Percentiles rank a stretch among this genome's conserved stretches.
Evolutionary conservation across 1,140 invertebrate species (phyloP).

Genomic region (Lutraria rhynchaena): DNA sequence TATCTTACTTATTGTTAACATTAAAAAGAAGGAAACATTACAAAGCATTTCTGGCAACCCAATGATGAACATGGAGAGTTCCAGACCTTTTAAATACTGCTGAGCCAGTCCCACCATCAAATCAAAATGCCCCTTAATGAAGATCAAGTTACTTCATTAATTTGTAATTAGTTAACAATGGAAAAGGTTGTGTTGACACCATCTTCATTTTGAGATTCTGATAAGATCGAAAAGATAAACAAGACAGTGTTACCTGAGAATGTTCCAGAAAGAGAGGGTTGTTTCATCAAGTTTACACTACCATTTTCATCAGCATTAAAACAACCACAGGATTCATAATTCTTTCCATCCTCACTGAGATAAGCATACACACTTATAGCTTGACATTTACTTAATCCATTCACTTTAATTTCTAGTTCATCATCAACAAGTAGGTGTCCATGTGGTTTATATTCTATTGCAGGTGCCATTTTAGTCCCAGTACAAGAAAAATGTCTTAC

Average conservation of each 20-base stretch:
- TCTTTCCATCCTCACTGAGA: slow-evolving; percentile 45
- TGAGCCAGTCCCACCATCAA: too few relatives aligned
- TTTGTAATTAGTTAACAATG: not conserved
- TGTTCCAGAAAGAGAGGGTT: slow-evolving; percentile 53
- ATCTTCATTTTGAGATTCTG: not conserved
- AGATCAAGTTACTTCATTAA: not conserved
- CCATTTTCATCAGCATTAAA: slow-evolving; percentile 54
- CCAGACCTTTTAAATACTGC: too few relatives aligned
- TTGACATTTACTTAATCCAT: slow-evolving; percentile 39
- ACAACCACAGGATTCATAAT: slow-evolving; percentile 47
- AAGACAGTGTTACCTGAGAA: slow-evolving; percentile 45
- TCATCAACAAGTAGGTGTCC: slow-evolving; percentile 51
- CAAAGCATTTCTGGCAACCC: too few relatives aligned
- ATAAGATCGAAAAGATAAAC: not conserved
- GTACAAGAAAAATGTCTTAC: too few relatives aligned
- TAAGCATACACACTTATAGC: slow-evolving; percentile 50
- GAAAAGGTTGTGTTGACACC: not conserved
- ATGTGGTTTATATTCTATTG: slow-evolving; percentile 4
- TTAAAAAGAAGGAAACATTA: too few relatives aligned
- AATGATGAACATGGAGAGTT: too few relatives aligned
- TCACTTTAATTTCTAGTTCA: slow-evolving; percentile 18
- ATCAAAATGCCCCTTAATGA: too few relatives aligned
- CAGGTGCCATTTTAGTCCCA: slow-evolving; percentile 15
- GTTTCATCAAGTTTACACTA: slow-evolving; percentile 48
- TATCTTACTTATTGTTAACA: too few relatives aligned